Base-by-base conservation (phyloP, 92 coral and sea anemone species). In the Umimayanthus kanabou region DNA sequence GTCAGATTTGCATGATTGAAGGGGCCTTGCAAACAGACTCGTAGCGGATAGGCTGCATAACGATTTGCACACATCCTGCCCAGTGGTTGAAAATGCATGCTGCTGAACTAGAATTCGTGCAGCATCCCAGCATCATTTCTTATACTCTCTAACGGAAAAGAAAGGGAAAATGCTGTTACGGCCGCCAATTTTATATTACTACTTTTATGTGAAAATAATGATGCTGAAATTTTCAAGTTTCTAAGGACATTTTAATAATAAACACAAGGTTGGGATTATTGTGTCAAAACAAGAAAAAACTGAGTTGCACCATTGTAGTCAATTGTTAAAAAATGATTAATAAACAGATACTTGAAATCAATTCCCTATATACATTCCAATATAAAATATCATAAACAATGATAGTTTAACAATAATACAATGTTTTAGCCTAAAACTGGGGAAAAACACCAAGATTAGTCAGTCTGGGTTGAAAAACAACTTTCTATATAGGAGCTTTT, bases 151-250 rank as follows among this genome's bases (percentile, higher is more conserved):
- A 58, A 58, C 10, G 20, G 10, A 58, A 4, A 58, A 58, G 10
- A 58, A 11, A 58, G 67, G 67, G 10, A 58, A 15, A 58, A 58
- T 20, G 67, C 67, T 58, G 67, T 58, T 58, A 58, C 13, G 67
- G 67, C 67, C 10, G 10, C 67, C 10, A 58, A 58, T 42, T 58
- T 58, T 58, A 58, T 11, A 58, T 58, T 58, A 70, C 75, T 26
- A 23, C 81, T 45, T 45, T 77, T 77, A 39, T 39, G 81, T 77
- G 33, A 43, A 25, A 74, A 77, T 77, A 77, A 43, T 22, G 66
- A 77, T 77, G 81, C 81, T 77, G 81, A 77, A 77, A 77, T 77
- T 77, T 77, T 18, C 65, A 77, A 76, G 76, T 76, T 53, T 76
- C 53, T 39, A 76, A 39, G 39, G n/a, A n/a, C n/a, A n/a, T n/a